Conservation (phyloP, 2,113 vertebrate genomes). For the Mormoops blainvillei region DNA sequence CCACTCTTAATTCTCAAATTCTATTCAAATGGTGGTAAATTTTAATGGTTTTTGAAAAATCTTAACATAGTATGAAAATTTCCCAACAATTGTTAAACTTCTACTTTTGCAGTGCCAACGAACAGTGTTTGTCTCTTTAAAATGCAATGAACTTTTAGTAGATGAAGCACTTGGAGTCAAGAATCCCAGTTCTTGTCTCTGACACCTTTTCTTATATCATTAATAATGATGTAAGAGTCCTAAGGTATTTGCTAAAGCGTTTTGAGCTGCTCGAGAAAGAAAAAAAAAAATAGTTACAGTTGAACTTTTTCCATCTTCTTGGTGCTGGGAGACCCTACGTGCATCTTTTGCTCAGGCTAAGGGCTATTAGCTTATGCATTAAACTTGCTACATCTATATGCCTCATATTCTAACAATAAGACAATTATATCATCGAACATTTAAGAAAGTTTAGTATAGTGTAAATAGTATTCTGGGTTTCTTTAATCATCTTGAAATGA, state of each 20-base stretch:
- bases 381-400: not conserved
- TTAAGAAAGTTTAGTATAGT: constrained; percentile 1
- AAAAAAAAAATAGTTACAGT: not conserved
- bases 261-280: not conserved
- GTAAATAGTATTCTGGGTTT: constrained; percentile 35
- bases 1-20: constrained; percentile 69
- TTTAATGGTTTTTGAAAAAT: constrained; percentile 27
- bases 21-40: constrained; percentile 39
- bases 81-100: constrained; percentile 40
- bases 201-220: not conserved
- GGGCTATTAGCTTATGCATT: not conserved
- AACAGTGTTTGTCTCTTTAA: not conserved
- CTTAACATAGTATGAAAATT: constrained; percentile 13
- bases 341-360: not conserved
- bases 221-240: not conserved
- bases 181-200: not conserved
- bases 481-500: constrained; percentile 6
- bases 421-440: not conserved
- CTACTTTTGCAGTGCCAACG: not conserved
- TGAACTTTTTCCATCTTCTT: not conserved
- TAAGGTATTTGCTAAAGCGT: not conserved
- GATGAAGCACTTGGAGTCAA: not conserved
- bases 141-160: not conserved
- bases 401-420: not conserved
- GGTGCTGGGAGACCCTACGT: not conserved